Evolutionary conservation across 2,113 vertebrate species (phyloP), one percentile per base, ranked within the genome.

Genomic region (Hylia prasina): DNA sequence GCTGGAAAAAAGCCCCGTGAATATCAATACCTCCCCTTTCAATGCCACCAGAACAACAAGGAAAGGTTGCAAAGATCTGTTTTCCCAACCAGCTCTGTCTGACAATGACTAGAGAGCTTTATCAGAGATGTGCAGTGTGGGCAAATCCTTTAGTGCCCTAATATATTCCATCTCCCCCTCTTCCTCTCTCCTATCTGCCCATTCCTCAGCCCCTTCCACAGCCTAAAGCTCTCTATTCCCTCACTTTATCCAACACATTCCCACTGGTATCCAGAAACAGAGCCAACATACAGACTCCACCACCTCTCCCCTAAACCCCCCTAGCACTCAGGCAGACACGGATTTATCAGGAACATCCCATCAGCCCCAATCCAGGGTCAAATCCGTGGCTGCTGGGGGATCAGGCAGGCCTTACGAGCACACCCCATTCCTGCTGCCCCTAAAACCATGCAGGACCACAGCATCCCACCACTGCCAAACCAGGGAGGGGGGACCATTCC

Each of bases 321-420:
- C 13, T 19, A 33, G 10, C 7, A 37, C 28, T 21, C 8, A n/a
- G 13, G 27, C 63, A 90, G 40, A 31, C 53, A 68, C 1, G 5
- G n/a, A 53, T 90, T 76, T 39, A 45, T 30, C 6, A 13, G 0
- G 4, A 88, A 76, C 9, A 33, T 35, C 45, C 71, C 85, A 30
- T 40, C 69, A 51, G 5, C 24, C 33, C n/a, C 12, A 77, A 69
- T 24, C 1, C 51, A 45, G 42, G 28, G 20, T 0, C 0, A 47
- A 71, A 56, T 51, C 44, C 28, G 15, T 0, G 2, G 63, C 65
- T 82, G 37, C 71, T n/a, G 71, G 25, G 63, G 77, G 37, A 87
- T 30, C 50, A 66, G 42, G 13, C 35, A 70, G 42, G 19, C 40
- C 27, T 66, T 51, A 56, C 4, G 47, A 50, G 15, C 24, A 40